Evolutionary conservation across 2,797 vertebrate genomes (phyloP), one percentile per base, ranked within the genome.

Genomic region (Mallotus villosus): DNA sequence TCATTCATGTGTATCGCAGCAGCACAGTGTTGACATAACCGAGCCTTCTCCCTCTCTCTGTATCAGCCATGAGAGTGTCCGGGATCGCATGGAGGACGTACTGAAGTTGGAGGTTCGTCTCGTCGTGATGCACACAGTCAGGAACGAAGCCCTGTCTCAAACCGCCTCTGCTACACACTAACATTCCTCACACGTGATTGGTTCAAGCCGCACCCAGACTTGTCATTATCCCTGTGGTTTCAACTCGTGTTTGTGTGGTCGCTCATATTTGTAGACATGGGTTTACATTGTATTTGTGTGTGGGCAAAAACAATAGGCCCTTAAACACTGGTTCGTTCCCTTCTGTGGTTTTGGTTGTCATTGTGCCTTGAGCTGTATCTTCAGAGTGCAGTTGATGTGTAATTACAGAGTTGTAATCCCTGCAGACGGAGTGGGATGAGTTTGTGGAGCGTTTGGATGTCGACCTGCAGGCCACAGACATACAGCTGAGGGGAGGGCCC

Each of bases 371-470:
- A 46, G 41, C 9, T 8, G 12, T 11, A 46, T 46, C 9, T 14
- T 12, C 2, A 46, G 41, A 46, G 41, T 46, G 41, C 9, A 3
- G 41, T 46, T 46, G 41, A 46, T 8, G 41, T 46, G 41, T 46
- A 46, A 46, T 46, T 3, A 46, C 41, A 46, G 41, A 41, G 9
- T 46, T 46, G 41, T 46, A 4, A 55, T 55, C 14, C 3, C 2
- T 68, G 58, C 71, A 93, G 93, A 77, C 12, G 0, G 86, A 92
- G n/a, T 93, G 93, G 93, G 91, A 94, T 82, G 71, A 75, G 24
- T 93, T 94, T 81, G 84, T 93, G 79, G 72, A 86, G 72, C 59
- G 67, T 0, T 82, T 93, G 78, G 92, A 93, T 71, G 9, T 12
- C 22, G 74, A 68, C 59, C 80, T 91, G 58, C 78, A 88, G 77